These are phyloP conservation scores for Calliopsis andreniformis DNA, from an alignment of 1,140 invertebrate species.

Conservation along the genomic window DNA sequence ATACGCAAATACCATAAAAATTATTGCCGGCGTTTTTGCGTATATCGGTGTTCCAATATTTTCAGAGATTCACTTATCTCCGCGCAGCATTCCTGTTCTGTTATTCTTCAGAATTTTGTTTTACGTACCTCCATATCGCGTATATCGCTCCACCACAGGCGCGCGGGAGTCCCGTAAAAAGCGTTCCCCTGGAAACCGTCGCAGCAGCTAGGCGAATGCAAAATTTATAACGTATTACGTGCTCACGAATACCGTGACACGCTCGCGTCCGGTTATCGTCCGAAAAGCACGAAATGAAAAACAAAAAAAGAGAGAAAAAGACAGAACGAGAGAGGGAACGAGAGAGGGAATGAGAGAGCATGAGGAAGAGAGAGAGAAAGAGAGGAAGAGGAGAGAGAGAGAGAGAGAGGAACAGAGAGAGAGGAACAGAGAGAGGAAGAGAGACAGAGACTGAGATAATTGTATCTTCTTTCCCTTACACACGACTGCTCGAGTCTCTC, in stretches of 20 bases:
- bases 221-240: constrained; percentile 48
- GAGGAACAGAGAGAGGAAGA: background rate
- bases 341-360: constrained; percentile 8
- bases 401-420: background rate
- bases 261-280: constrained; percentile 29
- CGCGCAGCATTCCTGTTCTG: constrained; percentile 37
- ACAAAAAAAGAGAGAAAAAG: too few relatives aligned
- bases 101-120: constrained; percentile 54
- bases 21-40: constrained; percentile 22
- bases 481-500: background rate
- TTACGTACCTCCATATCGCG: constrained; percentile 34
- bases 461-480: background rate
- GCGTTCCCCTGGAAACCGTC: constrained; percentile 33
- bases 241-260: constrained; percentile 23
- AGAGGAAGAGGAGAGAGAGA: too few relatives aligned
- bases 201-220: constrained; percentile 15
- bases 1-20: constrained; percentile 36
- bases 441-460: constrained; percentile 27
- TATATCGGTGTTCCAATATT: constrained; percentile 51
- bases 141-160: constrained; percentile 22
- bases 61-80: constrained; percentile 53
- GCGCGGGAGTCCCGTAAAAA: constrained; percentile 14
- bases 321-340: background rate
- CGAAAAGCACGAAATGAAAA: background rate
- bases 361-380: background rate